phyloP scores from a whole-genome alignment of 2,113 vertebrate species.

The Myrmecobius fasciatus region DNA sequence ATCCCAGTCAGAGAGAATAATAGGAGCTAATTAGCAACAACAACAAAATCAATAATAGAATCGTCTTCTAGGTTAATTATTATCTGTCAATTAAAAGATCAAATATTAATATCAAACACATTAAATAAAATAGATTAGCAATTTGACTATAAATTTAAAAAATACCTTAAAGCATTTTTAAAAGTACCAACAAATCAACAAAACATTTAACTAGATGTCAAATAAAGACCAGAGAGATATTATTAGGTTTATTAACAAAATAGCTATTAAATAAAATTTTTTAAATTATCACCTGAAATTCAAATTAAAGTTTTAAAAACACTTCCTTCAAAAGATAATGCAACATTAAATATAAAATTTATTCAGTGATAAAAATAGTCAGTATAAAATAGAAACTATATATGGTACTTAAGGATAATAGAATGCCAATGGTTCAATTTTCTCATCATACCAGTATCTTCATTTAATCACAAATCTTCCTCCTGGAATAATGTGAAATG shows the following conservation, averaged over 20 bases:
- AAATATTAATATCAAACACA: constrained; percentile 47
- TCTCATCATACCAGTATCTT: constrained; percentile 53
- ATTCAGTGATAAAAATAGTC: constrained; percentile 71
- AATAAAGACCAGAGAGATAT: constrained; percentile 35
- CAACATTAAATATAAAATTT: constrained; percentile 60
- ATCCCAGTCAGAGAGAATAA: not conserved
- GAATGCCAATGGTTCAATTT: constrained; percentile 60
- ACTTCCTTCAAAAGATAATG: constrained; percentile 70
- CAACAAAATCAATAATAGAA: constrained; percentile 38
- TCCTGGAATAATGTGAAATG: constrained; percentile 80
- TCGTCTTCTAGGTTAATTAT: constrained; percentile 34
- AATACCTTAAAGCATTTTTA: constrained; percentile 26
- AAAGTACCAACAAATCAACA: constrained; percentile 39
- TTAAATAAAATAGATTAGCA: constrained; percentile 40
- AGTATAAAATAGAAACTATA: constrained; percentile 67
- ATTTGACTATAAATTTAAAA: constrained; percentile 52
- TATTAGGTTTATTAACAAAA: constrained; percentile 61
- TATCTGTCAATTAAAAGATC: constrained; percentile 17
- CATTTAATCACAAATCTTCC: constrained; percentile 75
- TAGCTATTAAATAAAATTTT: constrained; percentile 45
- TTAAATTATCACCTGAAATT: constrained; percentile 53
- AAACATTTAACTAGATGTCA: constrained; percentile 55
- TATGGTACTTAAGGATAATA: constrained; percentile 58
- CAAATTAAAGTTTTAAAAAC: constrained; percentile 57
- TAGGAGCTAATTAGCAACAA: not conserved